A percentile compares a stretch with the other conserved stretches of the same genome.
These are phyloP conservation scores for Nephila pilipes DNA, from an alignment of 1,140 invertebrate species.

Conservation along the genomic window DNA sequence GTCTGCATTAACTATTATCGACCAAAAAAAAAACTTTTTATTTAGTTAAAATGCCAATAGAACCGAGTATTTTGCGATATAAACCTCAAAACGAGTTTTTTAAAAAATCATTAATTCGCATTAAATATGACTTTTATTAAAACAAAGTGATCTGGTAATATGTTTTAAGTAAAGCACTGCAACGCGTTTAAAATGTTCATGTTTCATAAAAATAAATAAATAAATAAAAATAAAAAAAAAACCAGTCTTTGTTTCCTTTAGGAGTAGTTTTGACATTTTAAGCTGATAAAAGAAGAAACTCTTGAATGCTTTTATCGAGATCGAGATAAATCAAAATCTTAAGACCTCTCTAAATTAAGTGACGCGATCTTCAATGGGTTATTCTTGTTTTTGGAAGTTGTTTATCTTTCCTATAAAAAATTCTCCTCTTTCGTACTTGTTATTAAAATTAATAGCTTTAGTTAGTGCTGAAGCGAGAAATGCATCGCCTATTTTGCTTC, in stretches of 20 bases:
- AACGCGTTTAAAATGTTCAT: background rate
- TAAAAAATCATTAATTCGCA: background rate
- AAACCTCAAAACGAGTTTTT: background rate
- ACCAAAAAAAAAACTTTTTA: background rate
- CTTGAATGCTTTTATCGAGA: background rate
- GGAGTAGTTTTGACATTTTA: background rate
- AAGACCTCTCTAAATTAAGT: too few species aligned
- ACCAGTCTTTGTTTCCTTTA: background rate
- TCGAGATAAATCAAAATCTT: background rate
- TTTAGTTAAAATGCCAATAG: background rate
- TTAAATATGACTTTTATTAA: conserved; percentile 1
- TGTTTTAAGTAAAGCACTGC: background rate
- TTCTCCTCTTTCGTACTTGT: too few species aligned
- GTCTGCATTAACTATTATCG: background rate
- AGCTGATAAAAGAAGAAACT: background rate
- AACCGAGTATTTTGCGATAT: background rate
- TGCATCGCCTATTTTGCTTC: background rate
- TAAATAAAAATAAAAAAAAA: too few species aligned
- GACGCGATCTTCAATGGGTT: too few species aligned
- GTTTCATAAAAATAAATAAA: too few species aligned
- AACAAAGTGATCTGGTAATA: background rate
- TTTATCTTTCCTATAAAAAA: too few species aligned
- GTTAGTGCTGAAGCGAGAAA: background rate
- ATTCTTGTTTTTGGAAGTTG: too few species aligned
- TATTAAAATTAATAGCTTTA: background rate